These are phyloP conservation scores for Andrena flavipes DNA, from an alignment of 2,888 invertebrate genomes.

Conservation along the genomic window DNA sequence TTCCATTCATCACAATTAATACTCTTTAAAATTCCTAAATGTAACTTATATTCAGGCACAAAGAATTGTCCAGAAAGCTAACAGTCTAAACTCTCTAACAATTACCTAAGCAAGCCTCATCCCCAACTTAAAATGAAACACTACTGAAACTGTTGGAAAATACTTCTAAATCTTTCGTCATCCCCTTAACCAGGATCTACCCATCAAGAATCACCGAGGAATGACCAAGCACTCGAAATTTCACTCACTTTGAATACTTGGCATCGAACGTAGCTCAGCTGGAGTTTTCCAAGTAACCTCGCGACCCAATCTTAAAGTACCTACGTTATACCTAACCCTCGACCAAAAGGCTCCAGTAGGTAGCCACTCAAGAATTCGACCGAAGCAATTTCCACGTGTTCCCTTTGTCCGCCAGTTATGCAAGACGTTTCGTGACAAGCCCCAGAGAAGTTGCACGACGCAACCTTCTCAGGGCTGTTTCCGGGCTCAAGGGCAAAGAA, in stretches of 20 bases:
- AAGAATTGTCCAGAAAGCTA: no score
- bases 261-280: background rate
- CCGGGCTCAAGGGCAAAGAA: conserved; percentile 37
- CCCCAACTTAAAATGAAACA: no score
- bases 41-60: no score
- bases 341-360: no score
- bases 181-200: no score
- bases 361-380: background rate
- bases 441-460: background rate
- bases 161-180: no score
- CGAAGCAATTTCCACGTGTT: conserved; percentile 11
- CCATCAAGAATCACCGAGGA: no score
- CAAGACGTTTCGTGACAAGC: conserved; percentile 15
- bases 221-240: no score
- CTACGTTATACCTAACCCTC: background rate
- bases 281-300: background rate
- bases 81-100: no score
- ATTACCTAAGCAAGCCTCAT: no score
- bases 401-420: conserved; percentile 27
- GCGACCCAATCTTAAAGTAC: background rate
- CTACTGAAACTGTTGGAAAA: no score
- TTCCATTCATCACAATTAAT: background rate
- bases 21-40: background rate
- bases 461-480: conserved; percentile 29
- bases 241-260: no score